A percentile compares a stretch with the other conserved stretches of the same genome.
Conservation (phyloP, 64 coral and sea anemone genomes). For the Stylophora pistillata region DNA sequence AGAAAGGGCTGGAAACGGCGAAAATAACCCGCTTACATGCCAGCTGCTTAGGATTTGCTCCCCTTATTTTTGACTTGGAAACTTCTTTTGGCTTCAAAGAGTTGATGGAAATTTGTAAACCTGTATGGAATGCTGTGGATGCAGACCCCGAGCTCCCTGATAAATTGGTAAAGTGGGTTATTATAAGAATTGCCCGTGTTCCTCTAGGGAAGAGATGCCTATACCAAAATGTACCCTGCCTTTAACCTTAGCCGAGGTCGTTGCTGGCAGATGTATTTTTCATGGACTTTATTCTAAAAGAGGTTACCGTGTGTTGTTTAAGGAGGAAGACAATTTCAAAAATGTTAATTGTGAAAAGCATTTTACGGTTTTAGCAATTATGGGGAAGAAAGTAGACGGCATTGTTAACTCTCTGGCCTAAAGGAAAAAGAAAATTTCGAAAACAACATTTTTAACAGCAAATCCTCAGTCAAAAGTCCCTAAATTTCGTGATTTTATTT, state of each 20-base stretch:
- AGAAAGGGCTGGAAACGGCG: constrained; percentile 65
- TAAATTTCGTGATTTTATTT: too few relatives aligned
- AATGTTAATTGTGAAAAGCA: not conserved
- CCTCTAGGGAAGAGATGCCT: not conserved
- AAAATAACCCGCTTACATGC: constrained; percentile 70
- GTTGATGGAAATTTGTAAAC: constrained; percentile 65
- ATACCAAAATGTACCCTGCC: not conserved
- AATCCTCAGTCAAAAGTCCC: too few relatives aligned
- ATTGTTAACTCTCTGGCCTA: too few relatives aligned
- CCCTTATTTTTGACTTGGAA: constrained; percentile 67
- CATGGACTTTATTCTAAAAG: too few relatives aligned
- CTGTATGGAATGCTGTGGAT: constrained; percentile 76
- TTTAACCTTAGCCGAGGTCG: not conserved
- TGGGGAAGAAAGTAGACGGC: too few relatives aligned
- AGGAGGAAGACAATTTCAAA: too few relatives aligned
- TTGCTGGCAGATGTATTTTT: not conserved
- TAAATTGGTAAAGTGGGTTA: constrained; percentile 49
- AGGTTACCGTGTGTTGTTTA: too few relatives aligned
- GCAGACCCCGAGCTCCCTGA: constrained; percentile 51
- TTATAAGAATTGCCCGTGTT: not conserved
- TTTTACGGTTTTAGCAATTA: not conserved
- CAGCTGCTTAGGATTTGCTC: constrained; percentile 71
- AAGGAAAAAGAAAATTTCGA: too few relatives aligned
- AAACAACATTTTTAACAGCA: too few relatives aligned
- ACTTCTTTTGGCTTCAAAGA: constrained; percentile 52